These are phyloP conservation scores for Lottia gigantea DNA, from an alignment of 2,888 invertebrate genomes.

Conservation along the genomic window DNA sequence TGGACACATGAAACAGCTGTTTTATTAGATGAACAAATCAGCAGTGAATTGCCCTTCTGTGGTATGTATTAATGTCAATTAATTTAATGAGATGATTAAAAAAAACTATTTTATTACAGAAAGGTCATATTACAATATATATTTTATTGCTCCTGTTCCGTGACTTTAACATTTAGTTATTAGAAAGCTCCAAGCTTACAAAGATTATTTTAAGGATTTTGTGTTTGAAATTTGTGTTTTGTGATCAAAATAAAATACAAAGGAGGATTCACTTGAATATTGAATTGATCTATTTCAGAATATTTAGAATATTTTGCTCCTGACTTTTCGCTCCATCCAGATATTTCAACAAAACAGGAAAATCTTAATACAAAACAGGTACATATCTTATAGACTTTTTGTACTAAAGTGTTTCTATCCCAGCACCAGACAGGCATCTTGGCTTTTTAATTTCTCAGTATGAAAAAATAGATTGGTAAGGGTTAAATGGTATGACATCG, in stretches of 20 bases:
- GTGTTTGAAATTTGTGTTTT: too few species aligned
- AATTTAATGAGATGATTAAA: too few species aligned
- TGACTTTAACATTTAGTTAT: too few species aligned
- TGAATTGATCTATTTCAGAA: conserved; percentile 70
- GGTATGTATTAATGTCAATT: conserved; percentile 50
- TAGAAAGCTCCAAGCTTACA: too few species aligned
- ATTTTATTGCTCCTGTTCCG: not conserved
- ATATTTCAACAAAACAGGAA: conserved; percentile 84
- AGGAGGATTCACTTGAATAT: too few species aligned
- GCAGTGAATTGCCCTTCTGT: conserved; percentile 93
- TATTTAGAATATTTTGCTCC: conserved; percentile 98
- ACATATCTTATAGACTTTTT: conserved; percentile 23
- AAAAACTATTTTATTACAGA: too few species aligned
- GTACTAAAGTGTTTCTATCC: not conserved
- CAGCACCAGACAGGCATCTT: not conserved
- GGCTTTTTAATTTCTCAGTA: not conserved
- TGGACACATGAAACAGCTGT: conserved; percentile 99
- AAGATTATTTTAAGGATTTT: too few species aligned
- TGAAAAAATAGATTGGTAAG: too few species aligned
- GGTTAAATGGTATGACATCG: too few species aligned
- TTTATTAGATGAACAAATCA: conserved; percentile 89
- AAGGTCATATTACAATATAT: not conserved
- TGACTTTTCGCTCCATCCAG: conserved; percentile 95
- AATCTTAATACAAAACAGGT: conserved; percentile 91
- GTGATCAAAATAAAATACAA: too few species aligned